Evolutionary conservation across 2,888 invertebrate genomes (phyloP), one percentile per base, ranked within the genome.

Genomic region (Saturnia japonica): DNA sequence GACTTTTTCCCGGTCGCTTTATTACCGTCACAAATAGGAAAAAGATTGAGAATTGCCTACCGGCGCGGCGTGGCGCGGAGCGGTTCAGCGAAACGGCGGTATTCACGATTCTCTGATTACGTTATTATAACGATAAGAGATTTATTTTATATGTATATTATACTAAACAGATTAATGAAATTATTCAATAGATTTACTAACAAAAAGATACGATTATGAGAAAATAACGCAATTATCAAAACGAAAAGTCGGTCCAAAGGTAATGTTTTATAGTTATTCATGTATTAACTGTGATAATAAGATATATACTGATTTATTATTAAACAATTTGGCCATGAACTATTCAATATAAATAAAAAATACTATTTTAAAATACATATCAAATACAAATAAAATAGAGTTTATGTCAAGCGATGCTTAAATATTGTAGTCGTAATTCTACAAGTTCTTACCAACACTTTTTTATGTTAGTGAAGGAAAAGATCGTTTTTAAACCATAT

Each of bases 11-110:
- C 91, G 90, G 91, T 81, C 88, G 91, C 88, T 93, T 94, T 94
- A 94, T 94, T 94, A 93, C 93, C 91, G 93, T 89, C 91, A 91
- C 91, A 93, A 94, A 94, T 94, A 89, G 93, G 90, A 91, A 91
- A 88, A 86, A 90, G 90, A 93, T 94, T 94, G 93, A 89, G 91
- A 91, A 93, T 92, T 93, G 90, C 88, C 89, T 88, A 86, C 85
- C 83, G 88, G 85, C 85, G 54, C 8, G 54, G 54, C 54, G 54
- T 43, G 6, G 54, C 54, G 54, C 9, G 54, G 22, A 6, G 51
- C 8, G n/a, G n/a, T n/a, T n/a, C n/a, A n/a, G 51, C n/a, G 43
- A 14, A 1, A 14, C 43, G 85, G 72, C 83, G 79, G 80, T 78
- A 84, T 74, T 82, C 84, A 78, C 86, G 83, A 88, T 89, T 78